Percentiles rank a stretch among this genome's conserved stretches.
phyloP scores from a whole-genome alignment of 2,888 invertebrate species.

The Achlya flavicornis region DNA sequence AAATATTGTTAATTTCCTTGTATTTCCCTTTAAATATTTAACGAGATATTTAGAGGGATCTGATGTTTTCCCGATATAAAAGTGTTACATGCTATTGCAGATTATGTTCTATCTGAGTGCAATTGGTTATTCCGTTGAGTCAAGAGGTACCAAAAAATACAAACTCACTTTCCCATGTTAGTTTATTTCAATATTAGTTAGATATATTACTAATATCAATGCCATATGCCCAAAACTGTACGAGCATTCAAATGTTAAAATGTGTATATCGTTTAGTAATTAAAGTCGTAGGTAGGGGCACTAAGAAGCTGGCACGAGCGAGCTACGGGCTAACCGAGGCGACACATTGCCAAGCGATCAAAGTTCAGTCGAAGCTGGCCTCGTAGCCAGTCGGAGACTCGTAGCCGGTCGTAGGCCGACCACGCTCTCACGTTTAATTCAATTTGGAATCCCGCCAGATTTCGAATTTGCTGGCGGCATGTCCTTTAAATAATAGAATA shows the following conservation, averaged over 20 bases:
- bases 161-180: no score
- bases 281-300: slow-evolving; percentile 30
- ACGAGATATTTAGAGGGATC: no score
- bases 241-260: not conserved
- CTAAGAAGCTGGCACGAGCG: slow-evolving; percentile 17
- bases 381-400: slow-evolving; percentile 4
- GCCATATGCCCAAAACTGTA: no score
- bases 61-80: no score
- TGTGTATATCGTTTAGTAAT: slow-evolving; percentile 28
- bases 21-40: no score
- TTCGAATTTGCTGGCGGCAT: slow-evolving; percentile 72
- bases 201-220: no score
- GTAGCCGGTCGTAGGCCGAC: slow-evolving; percentile 47
- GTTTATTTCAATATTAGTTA: no score
- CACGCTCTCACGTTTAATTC: slow-evolving; percentile 74
- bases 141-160: no score
- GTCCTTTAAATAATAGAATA: slow-evolving; percentile 78
- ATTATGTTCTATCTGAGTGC: no score
- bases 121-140: no score
- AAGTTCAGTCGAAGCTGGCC: slow-evolving; percentile 53
- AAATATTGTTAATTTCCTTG: no score
- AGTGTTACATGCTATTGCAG: no score
- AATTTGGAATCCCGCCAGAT: slow-evolving; percentile 78
- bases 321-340: slow-evolving; percentile 32
- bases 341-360: slow-evolving; percentile 64